Conservation (phyloP, 2,888 invertebrate species). For the Calliscelio sp. region DNA sequence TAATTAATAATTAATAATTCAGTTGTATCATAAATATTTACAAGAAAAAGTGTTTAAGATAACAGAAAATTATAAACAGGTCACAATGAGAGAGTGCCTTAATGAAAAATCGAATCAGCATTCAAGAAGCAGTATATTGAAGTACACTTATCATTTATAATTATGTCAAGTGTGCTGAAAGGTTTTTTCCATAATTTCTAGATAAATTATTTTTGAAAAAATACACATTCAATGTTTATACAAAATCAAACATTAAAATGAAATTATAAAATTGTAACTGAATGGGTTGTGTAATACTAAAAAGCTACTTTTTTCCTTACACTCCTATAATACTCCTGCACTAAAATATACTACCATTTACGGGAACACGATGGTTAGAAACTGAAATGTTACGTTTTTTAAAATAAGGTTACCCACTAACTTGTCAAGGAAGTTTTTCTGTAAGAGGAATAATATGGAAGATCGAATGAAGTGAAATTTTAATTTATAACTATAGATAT, state of each 20-base stretch:
- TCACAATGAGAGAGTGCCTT: conserved; percentile 32
- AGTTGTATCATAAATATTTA: no score
- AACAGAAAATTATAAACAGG: conserved; percentile 5
- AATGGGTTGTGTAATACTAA: no score
- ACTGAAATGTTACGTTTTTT: not conserved
- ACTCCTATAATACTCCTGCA: not conserved
- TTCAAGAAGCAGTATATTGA: conserved; percentile 32
- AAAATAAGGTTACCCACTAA: not conserved
- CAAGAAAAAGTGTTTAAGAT: not conserved
- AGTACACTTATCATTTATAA: conserved; percentile 25
- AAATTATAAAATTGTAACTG: no score
- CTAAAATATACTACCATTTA: conserved; percentile 23
- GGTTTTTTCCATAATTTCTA: not conserved
- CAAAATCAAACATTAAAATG: not conserved
- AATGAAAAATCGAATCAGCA: conserved; percentile 52
- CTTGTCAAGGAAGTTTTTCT: no score
- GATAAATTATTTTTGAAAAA: no score
- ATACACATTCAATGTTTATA: no score
- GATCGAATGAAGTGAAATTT: no score
- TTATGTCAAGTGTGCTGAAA: conserved; percentile 41
- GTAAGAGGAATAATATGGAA: no score
- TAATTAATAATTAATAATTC: no score
- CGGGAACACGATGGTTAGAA: not conserved
- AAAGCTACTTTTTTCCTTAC: conserved; percentile 13
- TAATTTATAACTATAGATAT: no score